phyloP scores from a whole-genome alignment of 2,797 vertebrate species.

The Threskiornis aethiopicus region DNA sequence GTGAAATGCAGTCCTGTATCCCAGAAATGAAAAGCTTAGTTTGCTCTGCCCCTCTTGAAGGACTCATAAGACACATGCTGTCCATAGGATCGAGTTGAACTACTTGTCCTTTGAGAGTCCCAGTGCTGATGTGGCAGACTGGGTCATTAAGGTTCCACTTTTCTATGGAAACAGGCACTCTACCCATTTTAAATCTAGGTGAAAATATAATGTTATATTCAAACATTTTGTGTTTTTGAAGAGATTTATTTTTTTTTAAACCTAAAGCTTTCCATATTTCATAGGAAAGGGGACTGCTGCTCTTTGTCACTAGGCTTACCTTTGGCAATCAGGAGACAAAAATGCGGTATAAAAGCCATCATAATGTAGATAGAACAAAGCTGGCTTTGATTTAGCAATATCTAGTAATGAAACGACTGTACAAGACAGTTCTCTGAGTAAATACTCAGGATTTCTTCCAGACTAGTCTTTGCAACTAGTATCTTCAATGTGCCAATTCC shows the following conservation, averaged over 20 bases:
- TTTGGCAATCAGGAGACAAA: neutral
- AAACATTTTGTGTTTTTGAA: no score
- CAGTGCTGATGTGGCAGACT: neutral
- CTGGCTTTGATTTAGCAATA: neutral
- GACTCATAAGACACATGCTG: neutral
- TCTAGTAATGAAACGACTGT: neutral
- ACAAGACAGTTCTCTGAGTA: neutral
- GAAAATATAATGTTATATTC: rapidly evolving
- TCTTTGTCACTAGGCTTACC: neutral
- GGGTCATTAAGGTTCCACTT: neutral
- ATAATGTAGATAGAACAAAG: neutral
- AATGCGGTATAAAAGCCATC: neutral
- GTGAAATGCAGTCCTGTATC: neutral
- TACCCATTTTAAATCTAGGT: neutral
- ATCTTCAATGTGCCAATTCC: neutral
- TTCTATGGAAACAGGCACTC: neutral
- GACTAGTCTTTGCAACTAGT: neutral
- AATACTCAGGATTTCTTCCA: neutral
- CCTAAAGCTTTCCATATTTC: neutral
- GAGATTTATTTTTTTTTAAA: neutral
- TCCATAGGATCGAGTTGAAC: neutral
- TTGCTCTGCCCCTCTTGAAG: neutral
- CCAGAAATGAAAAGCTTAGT: neutral
- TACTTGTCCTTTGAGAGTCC: neutral
- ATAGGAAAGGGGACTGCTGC: neutral